phyloP scores from a whole-genome alignment of 2,888 invertebrate genomes.

The Mesochorus sp. region DNA sequence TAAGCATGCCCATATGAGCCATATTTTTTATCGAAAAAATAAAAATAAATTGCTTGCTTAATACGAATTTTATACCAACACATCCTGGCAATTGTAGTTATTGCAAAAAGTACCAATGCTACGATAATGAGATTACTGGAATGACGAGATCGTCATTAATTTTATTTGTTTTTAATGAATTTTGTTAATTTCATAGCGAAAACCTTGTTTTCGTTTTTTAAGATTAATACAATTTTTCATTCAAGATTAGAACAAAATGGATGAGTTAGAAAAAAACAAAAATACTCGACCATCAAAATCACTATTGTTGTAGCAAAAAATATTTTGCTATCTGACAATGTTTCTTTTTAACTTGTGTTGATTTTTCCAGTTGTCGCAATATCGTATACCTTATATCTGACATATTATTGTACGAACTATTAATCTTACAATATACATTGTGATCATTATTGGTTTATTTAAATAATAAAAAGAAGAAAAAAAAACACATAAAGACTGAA shows the following conservation, averaged over 20 bases:
- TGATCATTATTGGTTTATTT: conserved; percentile 63
- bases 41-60: conserved; percentile 52
- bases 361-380: conserved; percentile 48
- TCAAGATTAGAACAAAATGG: not conserved
- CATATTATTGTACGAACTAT: conserved; percentile 55
- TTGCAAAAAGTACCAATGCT: conserved; percentile 29
- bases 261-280: conserved; percentile 2
- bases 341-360: not conserved
- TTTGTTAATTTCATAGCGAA: not conserved
- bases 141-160: conserved; percentile 27
- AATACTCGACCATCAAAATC: not conserved
- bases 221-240: too few relatives aligned
- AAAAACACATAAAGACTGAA: conserved; percentile 65
- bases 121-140: conserved; percentile 56
- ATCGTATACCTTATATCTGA: conserved; percentile 43
- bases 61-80: conserved; percentile 63
- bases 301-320: not conserved
- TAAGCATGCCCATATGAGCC: conserved; percentile 37
- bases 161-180: not conserved
- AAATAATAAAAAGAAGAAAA: too few relatives aligned
- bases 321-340: not conserved
- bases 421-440: conserved; percentile 58
- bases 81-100: conserved; percentile 56
- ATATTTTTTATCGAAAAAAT: conserved; percentile 63
- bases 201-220: too few relatives aligned